These are phyloP conservation scores for Sussaba pulchella DNA, from an alignment of 2,888 invertebrate species.

Conservation along the genomic window DNA sequence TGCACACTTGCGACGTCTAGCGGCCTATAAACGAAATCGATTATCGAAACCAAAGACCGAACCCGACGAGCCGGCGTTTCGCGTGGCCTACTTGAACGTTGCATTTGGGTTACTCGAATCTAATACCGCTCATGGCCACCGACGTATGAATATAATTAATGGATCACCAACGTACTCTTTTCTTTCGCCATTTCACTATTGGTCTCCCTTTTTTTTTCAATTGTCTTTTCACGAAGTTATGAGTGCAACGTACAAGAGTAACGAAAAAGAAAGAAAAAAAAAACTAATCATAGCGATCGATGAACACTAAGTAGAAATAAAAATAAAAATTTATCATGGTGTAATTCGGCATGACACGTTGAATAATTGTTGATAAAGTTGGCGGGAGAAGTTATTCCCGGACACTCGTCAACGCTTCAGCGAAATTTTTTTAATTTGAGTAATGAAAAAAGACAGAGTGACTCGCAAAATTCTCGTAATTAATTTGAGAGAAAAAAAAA, in stretches of 20 bases:
- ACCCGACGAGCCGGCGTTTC: background rate
- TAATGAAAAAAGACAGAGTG: background rate
- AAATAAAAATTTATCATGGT: background rate
- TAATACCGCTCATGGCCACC: conserved; percentile 18
- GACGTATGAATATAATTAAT: conserved; percentile 14
- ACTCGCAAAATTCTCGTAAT: background rate
- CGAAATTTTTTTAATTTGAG: conserved; percentile 6
- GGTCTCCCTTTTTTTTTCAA: too few species aligned
- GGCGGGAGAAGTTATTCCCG: background rate
- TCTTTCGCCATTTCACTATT: too few species aligned
- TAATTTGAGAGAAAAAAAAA: background rate
- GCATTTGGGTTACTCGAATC: conserved; percentile 47
- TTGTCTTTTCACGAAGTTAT: too few species aligned
- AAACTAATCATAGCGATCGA: too few species aligned
- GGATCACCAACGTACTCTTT: background rate
- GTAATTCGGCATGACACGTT: background rate
- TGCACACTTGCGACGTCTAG: background rate
- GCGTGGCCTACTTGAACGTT: conserved; percentile 37
- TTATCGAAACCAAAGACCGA: conserved; percentile 56
- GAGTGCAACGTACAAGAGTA: too few species aligned
- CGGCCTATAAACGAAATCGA: conserved; percentile 56
- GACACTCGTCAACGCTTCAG: background rate
- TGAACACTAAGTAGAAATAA: too few species aligned
- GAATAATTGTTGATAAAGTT: background rate
- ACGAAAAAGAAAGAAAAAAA: too few species aligned